Conservation (phyloP, 2,113 vertebrate species). For the Phainopepla nitens region DNA sequence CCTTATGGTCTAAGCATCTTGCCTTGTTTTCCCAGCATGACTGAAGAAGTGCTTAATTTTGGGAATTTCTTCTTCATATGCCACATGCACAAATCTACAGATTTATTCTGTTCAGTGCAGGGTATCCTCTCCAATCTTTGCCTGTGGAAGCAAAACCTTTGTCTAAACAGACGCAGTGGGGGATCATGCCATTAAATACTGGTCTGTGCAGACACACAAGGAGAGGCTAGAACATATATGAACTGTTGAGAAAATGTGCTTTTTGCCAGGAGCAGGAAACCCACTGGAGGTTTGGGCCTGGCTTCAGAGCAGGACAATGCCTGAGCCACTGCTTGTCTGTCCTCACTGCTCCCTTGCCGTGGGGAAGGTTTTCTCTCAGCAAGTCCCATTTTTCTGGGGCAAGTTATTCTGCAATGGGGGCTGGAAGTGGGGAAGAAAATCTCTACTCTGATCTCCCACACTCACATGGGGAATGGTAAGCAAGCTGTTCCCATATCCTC, state of each 20-base stretch:
- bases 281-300: background rate
- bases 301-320: background rate
- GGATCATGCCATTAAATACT: background rate
- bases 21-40: background rate
- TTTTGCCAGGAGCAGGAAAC: background rate
- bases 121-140: background rate
- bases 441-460: background rate
- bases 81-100: background rate
- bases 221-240: accelerated
- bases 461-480: accelerated
- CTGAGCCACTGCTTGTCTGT: background rate
- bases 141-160: background rate
- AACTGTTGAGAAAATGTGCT: background rate
- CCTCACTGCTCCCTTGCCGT: background rate
- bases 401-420: background rate
- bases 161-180: background rate
- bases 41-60: background rate
- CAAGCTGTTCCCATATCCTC: background rate
- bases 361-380: background rate
- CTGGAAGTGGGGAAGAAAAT: background rate
- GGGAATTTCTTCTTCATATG: background rate
- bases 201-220: background rate
- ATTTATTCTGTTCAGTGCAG: background rate
- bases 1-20: background rate
- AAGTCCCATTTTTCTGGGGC: background rate